phyloP scores from a whole-genome alignment of 2,888 invertebrate species.

The Teleogryllus oceanicus region DNA sequence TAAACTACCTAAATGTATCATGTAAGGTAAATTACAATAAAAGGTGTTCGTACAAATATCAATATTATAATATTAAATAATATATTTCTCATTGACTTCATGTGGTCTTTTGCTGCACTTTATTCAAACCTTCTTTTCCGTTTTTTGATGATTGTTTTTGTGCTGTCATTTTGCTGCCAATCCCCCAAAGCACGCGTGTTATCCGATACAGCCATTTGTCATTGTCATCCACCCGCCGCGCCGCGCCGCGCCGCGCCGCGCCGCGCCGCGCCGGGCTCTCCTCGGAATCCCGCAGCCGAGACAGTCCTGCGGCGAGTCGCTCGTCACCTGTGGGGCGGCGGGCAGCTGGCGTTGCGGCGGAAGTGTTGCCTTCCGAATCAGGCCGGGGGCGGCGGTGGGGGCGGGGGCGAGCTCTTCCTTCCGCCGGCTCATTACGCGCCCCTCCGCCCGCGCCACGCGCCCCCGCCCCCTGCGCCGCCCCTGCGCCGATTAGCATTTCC shows the following conservation, averaged over 20 bases:
- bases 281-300: neutral
- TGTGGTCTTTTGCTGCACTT: too few relatives aligned
- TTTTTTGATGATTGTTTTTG: too few relatives aligned
- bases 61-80: too few relatives aligned
- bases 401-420: conserved; percentile 3
- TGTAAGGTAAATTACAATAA: too few relatives aligned
- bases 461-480: neutral
- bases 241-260: too few relatives aligned
- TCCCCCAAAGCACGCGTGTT: too few relatives aligned
- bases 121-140: too few relatives aligned
- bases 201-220: too few relatives aligned
- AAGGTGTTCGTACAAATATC: too few relatives aligned
- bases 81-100: too few relatives aligned
- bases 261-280: neutral
- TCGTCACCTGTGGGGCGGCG: neutral
- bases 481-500: neutral
- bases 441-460: neutral
- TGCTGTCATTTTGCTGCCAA: too few relatives aligned
- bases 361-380: neutral
- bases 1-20: too few relatives aligned
- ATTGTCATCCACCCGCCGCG: neutral
- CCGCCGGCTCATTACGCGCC: neutral
- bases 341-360: neutral
- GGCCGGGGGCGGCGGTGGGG: neutral
- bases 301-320: neutral